A percentile compares a stretch with the other conserved stretches of the same genome.
Evolutionary conservation across 64 coral and sea anemone species (phyloP).

Genomic region (Anthopleura sola): DNA sequence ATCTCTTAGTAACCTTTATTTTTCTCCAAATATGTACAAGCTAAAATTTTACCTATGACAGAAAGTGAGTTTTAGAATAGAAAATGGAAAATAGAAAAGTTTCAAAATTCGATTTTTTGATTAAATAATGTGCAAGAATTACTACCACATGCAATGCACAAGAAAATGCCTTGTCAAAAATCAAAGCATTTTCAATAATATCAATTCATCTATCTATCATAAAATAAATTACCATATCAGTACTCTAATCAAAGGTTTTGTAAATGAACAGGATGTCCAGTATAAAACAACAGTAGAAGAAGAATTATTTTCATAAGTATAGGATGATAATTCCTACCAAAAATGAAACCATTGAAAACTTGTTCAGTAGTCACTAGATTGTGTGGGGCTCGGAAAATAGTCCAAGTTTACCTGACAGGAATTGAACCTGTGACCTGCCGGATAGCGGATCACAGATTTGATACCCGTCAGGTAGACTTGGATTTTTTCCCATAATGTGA

Average conservation of each 20-base stretch:
- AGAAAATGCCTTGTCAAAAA: slow-evolving; percentile 4
- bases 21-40: neutral
- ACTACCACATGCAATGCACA: neutral
- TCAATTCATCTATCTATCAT: neutral
- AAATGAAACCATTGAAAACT: too few relatives aligned
- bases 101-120: neutral
- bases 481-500: too few relatives aligned
- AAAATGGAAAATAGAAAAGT: neutral
- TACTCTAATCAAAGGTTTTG: neutral
- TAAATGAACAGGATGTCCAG: neutral
- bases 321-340: neutral
- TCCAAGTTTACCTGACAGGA: too few relatives aligned
- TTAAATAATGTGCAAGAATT: neutral
- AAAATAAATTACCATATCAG: neutral
- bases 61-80: neutral
- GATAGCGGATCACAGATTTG: too few relatives aligned
- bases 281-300: neutral
- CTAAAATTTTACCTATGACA: neutral
- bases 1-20: neutral
- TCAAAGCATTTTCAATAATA: neutral
- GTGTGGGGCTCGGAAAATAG: too few relatives aligned
- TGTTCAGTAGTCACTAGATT: too few relatives aligned
- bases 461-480: too few relatives aligned
- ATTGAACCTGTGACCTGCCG: too few relatives aligned
- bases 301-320: neutral